These are phyloP conservation scores for Himalopsyche japonica DNA, from an alignment of 2,888 invertebrate species.

Conservation along the genomic window DNA sequence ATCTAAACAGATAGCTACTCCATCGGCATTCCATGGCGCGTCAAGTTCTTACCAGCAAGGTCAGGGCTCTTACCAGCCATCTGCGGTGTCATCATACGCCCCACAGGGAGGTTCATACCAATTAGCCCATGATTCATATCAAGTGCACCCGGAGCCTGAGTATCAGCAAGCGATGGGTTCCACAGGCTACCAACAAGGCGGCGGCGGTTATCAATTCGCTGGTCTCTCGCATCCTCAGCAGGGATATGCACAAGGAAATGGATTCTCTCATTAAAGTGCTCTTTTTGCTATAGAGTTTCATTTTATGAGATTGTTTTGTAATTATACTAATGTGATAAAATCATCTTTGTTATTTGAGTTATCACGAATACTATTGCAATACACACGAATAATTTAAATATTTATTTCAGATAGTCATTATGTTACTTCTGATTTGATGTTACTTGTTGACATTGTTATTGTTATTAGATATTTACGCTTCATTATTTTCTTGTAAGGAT, in stretches of 20 bases:
- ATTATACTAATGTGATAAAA: not conserved
- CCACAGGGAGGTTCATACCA: not conserved
- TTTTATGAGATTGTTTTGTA: not conserved
- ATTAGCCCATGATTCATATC: constrained; percentile 6
- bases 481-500: not conserved
- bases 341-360: not conserved
- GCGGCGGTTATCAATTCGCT: not conserved
- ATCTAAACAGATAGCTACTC: constrained; percentile 13
- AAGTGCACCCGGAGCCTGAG: not conserved
- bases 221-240: not conserved
- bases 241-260: not conserved
- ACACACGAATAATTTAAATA: not conserved
- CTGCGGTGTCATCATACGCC: not conserved
- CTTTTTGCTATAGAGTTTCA: not conserved
- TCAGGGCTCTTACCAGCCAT: not conserved
- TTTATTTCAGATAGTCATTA: not conserved
- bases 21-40: constrained; percentile 3
- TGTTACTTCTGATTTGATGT: not conserved
- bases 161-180: constrained; percentile 7
- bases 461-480: not conserved
- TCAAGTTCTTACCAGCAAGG: not conserved
- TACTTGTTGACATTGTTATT: not conserved
- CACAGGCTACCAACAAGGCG: not conserved
- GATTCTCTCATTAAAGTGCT: not conserved
- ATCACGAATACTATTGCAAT: not conserved